phyloP scores from a whole-genome alignment of 2,888 invertebrate genomes.

The Andrena camellia region DNA sequence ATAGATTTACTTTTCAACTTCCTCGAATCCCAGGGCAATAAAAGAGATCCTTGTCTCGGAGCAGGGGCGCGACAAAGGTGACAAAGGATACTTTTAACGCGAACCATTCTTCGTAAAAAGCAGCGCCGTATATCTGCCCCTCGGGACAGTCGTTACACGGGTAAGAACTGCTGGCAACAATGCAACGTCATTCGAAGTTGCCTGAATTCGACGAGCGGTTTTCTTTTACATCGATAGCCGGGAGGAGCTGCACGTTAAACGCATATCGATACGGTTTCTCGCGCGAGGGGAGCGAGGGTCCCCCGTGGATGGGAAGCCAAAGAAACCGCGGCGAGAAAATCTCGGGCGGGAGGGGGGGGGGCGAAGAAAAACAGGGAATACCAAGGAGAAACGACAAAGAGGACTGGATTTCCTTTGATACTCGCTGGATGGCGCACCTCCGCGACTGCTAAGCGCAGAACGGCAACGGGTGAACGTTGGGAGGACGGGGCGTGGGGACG shows the following conservation, averaged over 20 bases:
- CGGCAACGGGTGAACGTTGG: constrained; percentile 18
- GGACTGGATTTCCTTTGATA: constrained; percentile 50
- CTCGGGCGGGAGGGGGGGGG: constrained; percentile 5
- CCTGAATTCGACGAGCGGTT: constrained; percentile 51
- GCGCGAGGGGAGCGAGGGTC: constrained; percentile 6
- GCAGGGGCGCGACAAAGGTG: constrained; percentile 28
- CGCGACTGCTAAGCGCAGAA: constrained; percentile 47
- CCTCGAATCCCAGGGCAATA: constrained; percentile 19
- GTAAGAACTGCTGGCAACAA: constrained; percentile 49
- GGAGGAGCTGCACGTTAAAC: constrained; percentile 38
- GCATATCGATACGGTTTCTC: constrained; percentile 46
- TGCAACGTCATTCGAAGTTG: constrained; percentile 46
- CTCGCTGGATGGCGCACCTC: constrained; percentile 7
- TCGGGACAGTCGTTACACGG: constrained; percentile 60
- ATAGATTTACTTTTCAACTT: background rate
- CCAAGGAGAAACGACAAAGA: constrained; percentile 3
- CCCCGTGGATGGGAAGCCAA: constrained; percentile 20
- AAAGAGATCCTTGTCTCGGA: constrained; percentile 40
- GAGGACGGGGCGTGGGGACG: background rate
- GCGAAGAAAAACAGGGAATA: background rate
- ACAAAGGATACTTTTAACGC: constrained; percentile 60
- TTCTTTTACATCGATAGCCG: constrained; percentile 26
- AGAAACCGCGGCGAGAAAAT: constrained; percentile 38
- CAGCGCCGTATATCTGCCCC: constrained; percentile 51
- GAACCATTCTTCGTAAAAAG: constrained; percentile 48